Evolutionary conservation across 2,797 vertebrate species (phyloP), one percentile per base, ranked within the genome.

Genomic region (Pangasius djambal): DNA sequence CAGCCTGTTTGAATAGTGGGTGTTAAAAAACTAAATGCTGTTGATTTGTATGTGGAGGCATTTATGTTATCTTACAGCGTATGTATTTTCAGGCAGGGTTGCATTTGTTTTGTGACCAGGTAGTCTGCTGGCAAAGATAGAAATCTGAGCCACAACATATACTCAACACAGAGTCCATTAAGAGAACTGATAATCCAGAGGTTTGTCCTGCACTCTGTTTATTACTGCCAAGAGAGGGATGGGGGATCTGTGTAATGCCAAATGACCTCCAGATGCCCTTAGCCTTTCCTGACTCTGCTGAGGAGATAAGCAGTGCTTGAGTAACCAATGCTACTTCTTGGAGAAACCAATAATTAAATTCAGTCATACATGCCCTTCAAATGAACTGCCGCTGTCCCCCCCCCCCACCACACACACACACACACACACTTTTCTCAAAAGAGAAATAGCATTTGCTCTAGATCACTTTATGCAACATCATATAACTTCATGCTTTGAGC

Each of bases 281-380:
- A 83, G 44, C 87, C 87, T 90, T 85, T 83, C 86, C 87, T 91
- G 90, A 92, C 91, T 92, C 75, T 91, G 90, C 88, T 86, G 87
- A 85, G 83, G 1, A 88, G 89, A 93, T 89, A 94, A 92, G 93
- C 90, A 91, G 92, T 92, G 91, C 91, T 89, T 87, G 86, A 91
- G 93, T 90, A 90, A 93, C 91, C 90, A 91, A 95, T 94, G 93
- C 92, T 92, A 91, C 92, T 93, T 93, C 94, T 93, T 93, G 92
- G 94, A 91, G 44, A 93, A 93, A 94, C 94, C 94, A 92, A 92
- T 96, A 95, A 95, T 95, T 90, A 91, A 94, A 95, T 95, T 95
- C 90, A 85, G 87, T 85, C 92, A 91, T 92, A 91, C 90, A 90
- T 88, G 92, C 88, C 94, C 94, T 87, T 88, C 83, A 50, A 89